A percentile compares a stretch with the other conserved stretches of the same genome.
Evolutionary conservation across 2,113 vertebrate genomes (phyloP).

Genomic region (Progne subis): DNA sequence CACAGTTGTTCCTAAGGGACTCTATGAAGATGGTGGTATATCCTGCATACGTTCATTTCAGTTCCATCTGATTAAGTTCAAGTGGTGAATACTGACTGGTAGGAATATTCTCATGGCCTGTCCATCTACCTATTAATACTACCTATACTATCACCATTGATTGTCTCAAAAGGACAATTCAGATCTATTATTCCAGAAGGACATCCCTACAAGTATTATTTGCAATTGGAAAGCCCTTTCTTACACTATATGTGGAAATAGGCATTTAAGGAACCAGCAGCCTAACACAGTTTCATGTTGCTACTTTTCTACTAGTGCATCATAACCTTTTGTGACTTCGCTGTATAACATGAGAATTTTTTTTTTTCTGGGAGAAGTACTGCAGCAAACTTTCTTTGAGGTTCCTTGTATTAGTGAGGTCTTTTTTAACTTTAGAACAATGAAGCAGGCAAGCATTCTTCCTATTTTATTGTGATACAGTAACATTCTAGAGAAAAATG

Average conservation of each 20-base stretch:
- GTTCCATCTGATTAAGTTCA: neutral
- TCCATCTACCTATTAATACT: neutral
- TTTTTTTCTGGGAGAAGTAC: neutral
- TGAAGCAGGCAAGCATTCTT: neutral
- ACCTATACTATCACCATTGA: neutral
- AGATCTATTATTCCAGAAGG: neutral
- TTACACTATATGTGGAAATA: neutral
- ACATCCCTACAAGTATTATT: neutral
- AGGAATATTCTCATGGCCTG: neutral
- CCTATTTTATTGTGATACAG: neutral
- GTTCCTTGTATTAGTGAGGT: neutral
- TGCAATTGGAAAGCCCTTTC: neutral
- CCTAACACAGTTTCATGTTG: neutral
- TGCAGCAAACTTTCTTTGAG: neutral
- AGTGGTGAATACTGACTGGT: neutral
- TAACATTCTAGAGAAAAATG: neutral
- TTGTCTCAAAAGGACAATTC: neutral
- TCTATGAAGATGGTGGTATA: neutral
- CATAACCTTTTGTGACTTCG: neutral
- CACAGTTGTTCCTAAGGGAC: neutral
- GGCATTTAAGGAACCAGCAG: neutral
- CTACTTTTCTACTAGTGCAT: neutral
- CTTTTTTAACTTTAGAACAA: neutral
- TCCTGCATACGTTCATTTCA: neutral
- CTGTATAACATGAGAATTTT: neutral